Evolutionary conservation across 2,113 vertebrate species (phyloP).

Genomic region (Ranitomeya imitator): DNA sequence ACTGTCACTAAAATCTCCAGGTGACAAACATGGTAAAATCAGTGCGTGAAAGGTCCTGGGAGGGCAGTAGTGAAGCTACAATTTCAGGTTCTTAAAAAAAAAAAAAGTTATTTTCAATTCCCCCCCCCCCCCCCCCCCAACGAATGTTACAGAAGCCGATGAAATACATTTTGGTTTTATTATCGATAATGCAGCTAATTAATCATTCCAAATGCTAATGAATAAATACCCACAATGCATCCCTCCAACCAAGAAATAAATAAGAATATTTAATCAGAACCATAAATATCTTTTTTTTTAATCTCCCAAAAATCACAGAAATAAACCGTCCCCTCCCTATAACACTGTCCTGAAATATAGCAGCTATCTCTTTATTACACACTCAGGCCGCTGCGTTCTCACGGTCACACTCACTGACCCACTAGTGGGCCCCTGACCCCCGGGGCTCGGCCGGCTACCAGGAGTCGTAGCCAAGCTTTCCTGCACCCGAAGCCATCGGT

Average conservation of each 20-base stretch:
- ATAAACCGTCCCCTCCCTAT: slow-evolving; percentile 38
- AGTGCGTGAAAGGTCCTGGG: not conserved
- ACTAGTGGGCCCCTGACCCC: not conserved
- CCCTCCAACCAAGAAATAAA: slow-evolving; percentile 54
- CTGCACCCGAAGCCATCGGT: not conserved
- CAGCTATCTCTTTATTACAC: slow-evolving; percentile 44
- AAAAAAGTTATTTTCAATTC: not conserved
- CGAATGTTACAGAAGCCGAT: not conserved
- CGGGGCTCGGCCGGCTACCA: not conserved
- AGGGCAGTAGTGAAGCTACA: not conserved
- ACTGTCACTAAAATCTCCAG: not conserved
- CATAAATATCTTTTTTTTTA: slow-evolving; percentile 43
- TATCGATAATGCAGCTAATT: slow-evolving; percentile 58
- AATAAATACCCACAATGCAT: slow-evolving; percentile 58
- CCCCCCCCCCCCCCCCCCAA: no score
- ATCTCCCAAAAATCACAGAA: slow-evolving; percentile 37
- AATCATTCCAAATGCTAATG: slow-evolving; percentile 57
- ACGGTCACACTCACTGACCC: not conserved
- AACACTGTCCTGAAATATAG: slow-evolving; percentile 44
- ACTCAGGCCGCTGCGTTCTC: not conserved
- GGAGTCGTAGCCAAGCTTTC: not conserved
- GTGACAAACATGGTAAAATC: not conserved
- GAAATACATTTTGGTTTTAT: slow-evolving; percentile 53
- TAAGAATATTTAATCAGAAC: slow-evolving; percentile 51
- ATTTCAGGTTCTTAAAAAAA: no score